Evolutionary conservation across 2,113 vertebrate genomes (phyloP).

Genomic region (Leptobrachium ailaonicum): DNA sequence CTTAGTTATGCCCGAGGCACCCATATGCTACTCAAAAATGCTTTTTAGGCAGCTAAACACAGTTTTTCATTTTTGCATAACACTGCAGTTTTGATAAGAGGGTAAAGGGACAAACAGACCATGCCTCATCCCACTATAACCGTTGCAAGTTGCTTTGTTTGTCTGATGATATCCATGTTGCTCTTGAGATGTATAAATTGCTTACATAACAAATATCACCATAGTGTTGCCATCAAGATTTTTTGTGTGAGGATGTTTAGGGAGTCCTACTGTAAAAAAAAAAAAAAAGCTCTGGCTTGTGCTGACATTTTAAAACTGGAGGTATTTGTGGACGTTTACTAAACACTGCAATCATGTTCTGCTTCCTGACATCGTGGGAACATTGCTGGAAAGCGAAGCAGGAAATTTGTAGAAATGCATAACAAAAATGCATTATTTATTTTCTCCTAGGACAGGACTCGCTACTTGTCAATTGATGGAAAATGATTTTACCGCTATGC

Average conservation of each 20-base stretch:
- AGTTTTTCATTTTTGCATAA: too few relatives aligned
- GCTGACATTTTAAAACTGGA: not conserved
- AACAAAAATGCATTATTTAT: not conserved
- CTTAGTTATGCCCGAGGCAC: too few relatives aligned
- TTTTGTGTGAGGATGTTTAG: not conserved
- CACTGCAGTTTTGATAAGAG: too few relatives aligned
- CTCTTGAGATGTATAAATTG: not conserved
- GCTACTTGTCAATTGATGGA: not conserved
- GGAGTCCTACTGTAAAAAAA: not conserved
- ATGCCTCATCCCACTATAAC: too few relatives aligned
- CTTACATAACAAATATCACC: not conserved
- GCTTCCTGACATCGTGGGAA: slow-evolving; percentile 26
- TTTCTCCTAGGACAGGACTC: not conserved
- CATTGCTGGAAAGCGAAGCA: not conserved
- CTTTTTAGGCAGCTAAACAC: too few relatives aligned
- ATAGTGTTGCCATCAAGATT: not conserved
- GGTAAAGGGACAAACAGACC: too few relatives aligned
- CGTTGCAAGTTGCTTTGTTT: too few relatives aligned
- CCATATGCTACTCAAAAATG: too few relatives aligned
- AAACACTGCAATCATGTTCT: slow-evolving; percentile 9
- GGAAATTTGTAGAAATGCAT: not conserved
- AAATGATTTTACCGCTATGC: not conserved
- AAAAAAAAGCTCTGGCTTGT: not conserved
- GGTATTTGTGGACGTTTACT: not conserved
- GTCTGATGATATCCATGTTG: not conserved